Percentiles rank a stretch among this genome's conserved stretches.
Evolutionary conservation across 2,113 vertebrate species (phyloP).

Genomic region (Neogale vison): DNA sequence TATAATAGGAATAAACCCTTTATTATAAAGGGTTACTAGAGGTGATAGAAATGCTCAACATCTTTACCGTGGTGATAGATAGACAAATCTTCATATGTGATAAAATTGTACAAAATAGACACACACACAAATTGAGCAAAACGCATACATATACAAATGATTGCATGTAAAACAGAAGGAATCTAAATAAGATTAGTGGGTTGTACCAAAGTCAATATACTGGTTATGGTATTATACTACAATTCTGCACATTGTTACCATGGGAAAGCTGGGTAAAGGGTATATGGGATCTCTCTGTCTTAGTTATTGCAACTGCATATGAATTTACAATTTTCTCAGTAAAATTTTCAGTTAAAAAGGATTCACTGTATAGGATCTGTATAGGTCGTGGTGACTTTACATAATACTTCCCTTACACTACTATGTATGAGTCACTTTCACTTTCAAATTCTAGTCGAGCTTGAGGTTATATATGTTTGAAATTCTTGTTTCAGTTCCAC

Average conservation of each 20-base stretch:
- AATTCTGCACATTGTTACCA: not conserved
- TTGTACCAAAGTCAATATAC: not conserved
- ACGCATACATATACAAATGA: not conserved
- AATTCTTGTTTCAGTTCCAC: not conserved
- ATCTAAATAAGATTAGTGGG: not conserved
- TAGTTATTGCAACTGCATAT: not conserved
- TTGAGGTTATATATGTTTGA: not conserved
- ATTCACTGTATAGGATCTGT: not conserved
- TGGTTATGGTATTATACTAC: not conserved
- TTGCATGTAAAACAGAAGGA: not conserved
- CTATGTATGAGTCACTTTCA: not conserved
- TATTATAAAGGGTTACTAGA: not conserved
- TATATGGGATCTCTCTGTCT: not conserved
- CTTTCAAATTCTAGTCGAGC: not conserved
- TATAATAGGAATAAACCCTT: not conserved
- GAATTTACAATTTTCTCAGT: not conserved
- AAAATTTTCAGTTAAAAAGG: not conserved
- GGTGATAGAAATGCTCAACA: not conserved
- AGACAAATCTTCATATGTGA: not conserved
- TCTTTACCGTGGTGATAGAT: not conserved
- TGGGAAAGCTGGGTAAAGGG: not conserved
- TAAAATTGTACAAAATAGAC: not conserved
- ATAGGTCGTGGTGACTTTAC: not conserved
- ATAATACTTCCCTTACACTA: not conserved
- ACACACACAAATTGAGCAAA: not conserved